Evolutionary conservation across 2,113 vertebrate genomes (phyloP), one percentile per base, ranked within the genome.

Genomic region (Fulmarus glacialis): DNA sequence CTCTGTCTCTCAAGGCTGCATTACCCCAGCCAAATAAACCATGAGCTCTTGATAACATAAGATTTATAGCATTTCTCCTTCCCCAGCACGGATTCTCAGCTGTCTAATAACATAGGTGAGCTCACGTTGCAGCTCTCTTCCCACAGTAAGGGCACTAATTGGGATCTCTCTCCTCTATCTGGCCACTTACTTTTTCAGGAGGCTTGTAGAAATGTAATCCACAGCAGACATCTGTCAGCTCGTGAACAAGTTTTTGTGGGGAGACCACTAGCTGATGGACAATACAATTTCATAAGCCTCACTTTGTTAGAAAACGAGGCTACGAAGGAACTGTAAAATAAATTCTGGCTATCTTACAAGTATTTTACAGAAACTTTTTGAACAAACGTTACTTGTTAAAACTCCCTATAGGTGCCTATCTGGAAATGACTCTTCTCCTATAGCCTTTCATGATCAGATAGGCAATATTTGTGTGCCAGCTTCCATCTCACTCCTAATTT

Each of bases 61-160:
- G 15, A 56, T 48, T 47, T 26, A 77, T 1, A 83, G 30, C 42
- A 62, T 12, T n/a, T 38, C 27, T 55, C 34, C 77, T n/a, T 34
- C 36, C 47, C 58, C 82, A 84, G 58, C 21, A 16, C 0, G 6
- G 62, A 47, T 6, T 70, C 55, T 40, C 63, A 68, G 34, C 64
- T 92, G 63, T 26, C 78, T 58, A 48, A 63, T 1, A 78, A 40
- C 0, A 34, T 14, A 66, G 21, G 15, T 48, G 50, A 85, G 87
- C 53, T 59, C 62, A 48, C 0, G 0, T 3, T 22, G 82, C 47
- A 86, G n/a, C 17, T 59, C 38, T 34, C 42, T 59, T 72, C 70
- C 47, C 47, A 50, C 0, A 22, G 12, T 1, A 50, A 38, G 3
- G 10, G 8, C 63, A 62, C 34, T 15, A 38, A 66, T 0, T 32